phyloP scores from a whole-genome alignment of 2,888 invertebrate species.

The Parochlus steinenii region DNA sequence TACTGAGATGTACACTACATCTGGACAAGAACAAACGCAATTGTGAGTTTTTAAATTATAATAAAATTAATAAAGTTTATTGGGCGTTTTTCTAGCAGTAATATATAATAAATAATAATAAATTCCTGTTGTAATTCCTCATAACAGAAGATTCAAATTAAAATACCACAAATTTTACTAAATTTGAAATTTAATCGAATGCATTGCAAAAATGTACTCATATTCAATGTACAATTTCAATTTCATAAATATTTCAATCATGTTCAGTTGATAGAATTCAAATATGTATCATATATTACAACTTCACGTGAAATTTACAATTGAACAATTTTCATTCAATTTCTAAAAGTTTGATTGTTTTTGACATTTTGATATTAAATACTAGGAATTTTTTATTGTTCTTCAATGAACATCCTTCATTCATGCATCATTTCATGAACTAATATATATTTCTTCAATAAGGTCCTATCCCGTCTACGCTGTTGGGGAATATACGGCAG shows the following conservation, averaged over 20 bases:
- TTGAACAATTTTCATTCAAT: too few relatives aligned
- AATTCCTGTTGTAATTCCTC: too few relatives aligned
- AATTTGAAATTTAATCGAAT: neutral
- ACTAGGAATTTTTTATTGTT: too few relatives aligned
- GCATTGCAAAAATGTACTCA: neutral
- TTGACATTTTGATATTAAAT: too few relatives aligned
- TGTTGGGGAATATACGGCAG: constrained; percentile 40
- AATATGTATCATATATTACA: too few relatives aligned
- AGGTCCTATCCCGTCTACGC: constrained; percentile 66
- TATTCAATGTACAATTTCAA: neutral
- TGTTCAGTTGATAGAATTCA: neutral
- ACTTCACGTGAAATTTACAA: too few relatives aligned
- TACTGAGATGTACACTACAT: constrained; percentile 44
- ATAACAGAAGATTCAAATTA: too few relatives aligned
- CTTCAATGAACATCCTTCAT: too few relatives aligned
- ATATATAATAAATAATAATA: too few relatives aligned
- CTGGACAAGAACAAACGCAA: constrained; percentile 41
- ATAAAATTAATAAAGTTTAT: neutral
- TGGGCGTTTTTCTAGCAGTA: neutral
- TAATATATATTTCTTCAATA: constrained; percentile 13
- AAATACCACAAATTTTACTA: too few relatives aligned
- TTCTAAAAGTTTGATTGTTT: too few relatives aligned
- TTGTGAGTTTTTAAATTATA: constrained; percentile 31
- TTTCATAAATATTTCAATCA: neutral
- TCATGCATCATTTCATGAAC: too few relatives aligned